Base-by-base conservation (phyloP, 2,888 invertebrate species). In the Erannis defoliaria region DNA sequence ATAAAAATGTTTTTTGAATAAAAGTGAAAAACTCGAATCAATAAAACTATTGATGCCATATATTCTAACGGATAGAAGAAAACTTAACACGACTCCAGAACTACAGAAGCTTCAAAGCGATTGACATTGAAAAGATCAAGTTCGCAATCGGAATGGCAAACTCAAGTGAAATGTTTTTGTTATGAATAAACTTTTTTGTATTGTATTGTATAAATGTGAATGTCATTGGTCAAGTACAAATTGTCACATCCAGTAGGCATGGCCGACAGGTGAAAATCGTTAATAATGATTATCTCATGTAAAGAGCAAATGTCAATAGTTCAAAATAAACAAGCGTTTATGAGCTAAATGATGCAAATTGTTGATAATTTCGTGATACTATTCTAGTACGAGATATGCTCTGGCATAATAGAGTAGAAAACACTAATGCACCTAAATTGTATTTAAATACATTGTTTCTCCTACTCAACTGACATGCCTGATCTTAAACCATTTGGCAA, bases 161-260 rank as follows among this genome's bases (percentile, higher is more conserved):
- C 37, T 33, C 21, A 45, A 45, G 8, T 53, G 56, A 64, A 65
- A n/a, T n/a, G n/a, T n/a, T n/a, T n/a, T n/a, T n/a, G n/a, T n/a
- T n/a, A n/a, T n/a, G n/a, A n/a, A n/a, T n/a, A n/a, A n/a, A n/a
- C n/a, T n/a, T n/a, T n/a, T n/a, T n/a, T n/a, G n/a, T n/a, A n/a
- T n/a, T n/a, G n/a, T n/a, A n/a, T n/a, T n/a, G n/a, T n/a, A n/a
- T 23, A 4, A 26, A 59, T 29, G 40, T 62, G 67, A 76, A 63
- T 56, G 62, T 64, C 61, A 26, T 38, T 38, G 50, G 50, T 38
- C 48, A 49, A 49, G 14, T n/a, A 9, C 16, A 60, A 56, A 45
- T 58, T 63, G 16, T 55, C 38, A 66, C 33, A 48, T 58, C 14
- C 40, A 38, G 35, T 51, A 3, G 55, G 51, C 56, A 62, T 56